A percentile compares a stretch with the other conserved stretches of the same genome.
These are phyloP conservation scores for Illadopsis cleaveri DNA, from an alignment of 2,113 vertebrate genomes.

Conservation along the genomic window DNA sequence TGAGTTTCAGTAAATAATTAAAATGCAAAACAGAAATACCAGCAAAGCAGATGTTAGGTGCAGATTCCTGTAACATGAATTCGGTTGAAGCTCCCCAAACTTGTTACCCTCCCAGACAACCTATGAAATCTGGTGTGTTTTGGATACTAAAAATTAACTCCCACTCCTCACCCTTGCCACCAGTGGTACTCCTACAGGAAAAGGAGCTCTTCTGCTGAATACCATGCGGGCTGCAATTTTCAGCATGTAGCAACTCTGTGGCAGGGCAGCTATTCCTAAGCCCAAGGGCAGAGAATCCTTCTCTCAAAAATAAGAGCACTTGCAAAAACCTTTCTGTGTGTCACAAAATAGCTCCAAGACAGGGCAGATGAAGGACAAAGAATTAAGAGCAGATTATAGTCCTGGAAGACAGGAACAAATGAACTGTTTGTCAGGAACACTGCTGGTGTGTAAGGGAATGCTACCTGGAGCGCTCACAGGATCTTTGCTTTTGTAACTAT, in stretches of 20 bases:
- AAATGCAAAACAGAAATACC: constrained; percentile 41
- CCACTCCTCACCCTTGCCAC: background rate
- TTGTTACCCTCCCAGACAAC: background rate
- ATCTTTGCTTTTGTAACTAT: background rate
- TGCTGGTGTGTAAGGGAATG: background rate
- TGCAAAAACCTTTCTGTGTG: background rate
- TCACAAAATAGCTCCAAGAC: constrained; percentile 19
- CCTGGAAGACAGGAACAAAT: constrained; percentile 7
- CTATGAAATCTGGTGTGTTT: background rate
- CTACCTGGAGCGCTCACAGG: background rate
- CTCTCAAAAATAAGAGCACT: background rate
- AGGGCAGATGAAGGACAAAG: constrained; percentile 15
- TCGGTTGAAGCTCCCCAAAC: background rate
- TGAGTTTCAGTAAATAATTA: constrained; percentile 56
- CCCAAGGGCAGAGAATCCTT: background rate
- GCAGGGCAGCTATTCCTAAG: background rate
- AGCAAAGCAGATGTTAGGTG: constrained; percentile 18
- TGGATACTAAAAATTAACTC: background rate
- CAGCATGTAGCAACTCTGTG: background rate
- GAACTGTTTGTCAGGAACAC: background rate
- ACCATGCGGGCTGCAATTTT: background rate
- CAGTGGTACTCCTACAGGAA: background rate
- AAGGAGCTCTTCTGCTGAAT: background rate
- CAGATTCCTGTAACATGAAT: background rate
- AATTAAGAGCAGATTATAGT: constrained; percentile 20